Percentiles rank a stretch among this genome's conserved stretches.
Conservation (phyloP, 1,140 invertebrate species). For the Akabosia matsudoensis region DNA sequence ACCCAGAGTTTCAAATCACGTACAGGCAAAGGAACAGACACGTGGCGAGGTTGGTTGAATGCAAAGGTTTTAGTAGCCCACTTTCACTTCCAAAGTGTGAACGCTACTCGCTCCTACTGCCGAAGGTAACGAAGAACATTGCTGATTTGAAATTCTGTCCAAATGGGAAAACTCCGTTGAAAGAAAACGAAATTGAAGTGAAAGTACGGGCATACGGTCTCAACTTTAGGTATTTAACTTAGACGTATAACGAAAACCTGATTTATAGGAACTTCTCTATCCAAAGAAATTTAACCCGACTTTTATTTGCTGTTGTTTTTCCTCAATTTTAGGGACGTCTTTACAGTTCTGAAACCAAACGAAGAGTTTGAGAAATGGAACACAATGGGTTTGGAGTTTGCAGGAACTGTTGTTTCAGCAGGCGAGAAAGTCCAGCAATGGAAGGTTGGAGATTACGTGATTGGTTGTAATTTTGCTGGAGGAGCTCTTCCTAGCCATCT, state of each 20-base stretch:
- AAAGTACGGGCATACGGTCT: conserved; percentile 8
- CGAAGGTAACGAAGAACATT: conserved; percentile 21
- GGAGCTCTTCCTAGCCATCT: not conserved
- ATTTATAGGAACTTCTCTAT: no score
- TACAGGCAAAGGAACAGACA: conserved; percentile 22
- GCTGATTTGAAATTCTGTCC: conserved; percentile 24
- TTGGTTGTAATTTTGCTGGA: conserved; percentile 9
- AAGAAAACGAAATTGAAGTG: conserved; percentile 27
- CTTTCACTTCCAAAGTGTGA: conserved; percentile 17
- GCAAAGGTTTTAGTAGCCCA: not conserved
- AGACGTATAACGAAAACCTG: no score
- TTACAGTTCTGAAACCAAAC: not conserved
- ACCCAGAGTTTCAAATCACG: conserved; percentile 21
- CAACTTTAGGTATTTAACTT: conserved; percentile 29
- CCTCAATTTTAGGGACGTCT: not conserved
- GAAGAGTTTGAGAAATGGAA: conserved; percentile 7
- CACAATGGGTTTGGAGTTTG: not conserved
- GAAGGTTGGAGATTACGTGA: conserved; percentile 1
- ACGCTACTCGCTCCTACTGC: conserved; percentile 11
- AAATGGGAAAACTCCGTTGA: not conserved
- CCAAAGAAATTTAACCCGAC: not conserved
- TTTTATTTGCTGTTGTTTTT: not conserved
- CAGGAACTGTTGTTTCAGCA: not conserved
- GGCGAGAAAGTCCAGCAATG: not conserved
- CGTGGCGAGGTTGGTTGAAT: not conserved